Conservation (phyloP, 2,797 vertebrate genomes). For the Alfaro cultratus region DNA sequence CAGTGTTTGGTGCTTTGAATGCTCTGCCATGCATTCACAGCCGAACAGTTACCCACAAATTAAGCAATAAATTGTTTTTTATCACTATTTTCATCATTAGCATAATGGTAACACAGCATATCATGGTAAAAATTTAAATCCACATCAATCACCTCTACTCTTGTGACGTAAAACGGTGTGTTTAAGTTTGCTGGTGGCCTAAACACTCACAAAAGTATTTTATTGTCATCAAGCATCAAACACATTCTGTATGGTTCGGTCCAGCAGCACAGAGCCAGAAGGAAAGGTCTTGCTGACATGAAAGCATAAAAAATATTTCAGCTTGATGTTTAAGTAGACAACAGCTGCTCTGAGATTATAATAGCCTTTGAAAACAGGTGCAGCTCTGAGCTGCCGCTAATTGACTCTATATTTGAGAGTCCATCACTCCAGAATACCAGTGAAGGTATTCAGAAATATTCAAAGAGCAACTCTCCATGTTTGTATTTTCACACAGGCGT, state of each 20-base stretch:
- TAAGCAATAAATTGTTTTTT: too few species aligned
- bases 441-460: slow-evolving; percentile 7
- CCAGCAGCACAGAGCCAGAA: neutral
- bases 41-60: neutral
- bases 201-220: neutral
- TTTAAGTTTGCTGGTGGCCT: neutral
- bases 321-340: slow-evolving; percentile 14
- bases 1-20: neutral
- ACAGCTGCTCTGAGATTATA: slow-evolving; percentile 32
- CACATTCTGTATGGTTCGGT: neutral
- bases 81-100: too few species aligned
- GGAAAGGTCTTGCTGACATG: neutral
- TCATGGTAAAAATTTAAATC: too few species aligned
- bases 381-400: neutral
- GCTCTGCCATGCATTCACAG: neutral
- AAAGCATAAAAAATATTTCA: slow-evolving; percentile 24
- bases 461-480: neutral
- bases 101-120: too few species aligned
- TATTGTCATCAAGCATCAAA: neutral
- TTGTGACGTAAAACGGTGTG: neutral
- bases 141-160: neutral
- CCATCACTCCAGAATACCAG: slow-evolving; percentile 14
- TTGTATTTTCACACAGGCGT: neutral
- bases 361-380: slow-evolving; percentile 57
- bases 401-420: slow-evolving; percentile 40